phyloP scores from a whole-genome alignment of 2,113 vertebrate genomes.

The Actinemys pallida region DNA sequence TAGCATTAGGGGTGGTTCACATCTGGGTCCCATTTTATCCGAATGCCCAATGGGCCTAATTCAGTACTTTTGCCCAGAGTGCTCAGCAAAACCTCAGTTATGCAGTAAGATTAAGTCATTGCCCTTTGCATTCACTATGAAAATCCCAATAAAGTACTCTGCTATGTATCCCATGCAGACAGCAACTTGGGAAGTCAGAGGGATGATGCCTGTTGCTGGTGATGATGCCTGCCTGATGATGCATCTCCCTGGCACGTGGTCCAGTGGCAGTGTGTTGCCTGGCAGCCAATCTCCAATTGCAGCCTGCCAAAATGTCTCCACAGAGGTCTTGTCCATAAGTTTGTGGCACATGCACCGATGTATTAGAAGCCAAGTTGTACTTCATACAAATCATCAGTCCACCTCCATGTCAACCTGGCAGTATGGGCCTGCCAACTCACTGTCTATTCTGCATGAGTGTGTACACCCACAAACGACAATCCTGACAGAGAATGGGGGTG shows the following conservation, averaged over 20 bases:
- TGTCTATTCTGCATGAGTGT: background rate
- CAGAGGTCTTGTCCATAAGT: background rate
- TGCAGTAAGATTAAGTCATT: background rate
- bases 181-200: background rate
- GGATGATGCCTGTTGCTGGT: background rate
- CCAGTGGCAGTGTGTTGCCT: background rate
- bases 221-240: too few relatives aligned
- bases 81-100: background rate
- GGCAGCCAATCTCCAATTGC: background rate
- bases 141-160: background rate
- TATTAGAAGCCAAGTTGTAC: background rate
- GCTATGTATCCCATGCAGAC: background rate
- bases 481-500: background rate
- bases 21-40: background rate
- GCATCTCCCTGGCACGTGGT: background rate
- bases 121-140: background rate
- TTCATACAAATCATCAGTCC: background rate
- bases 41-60: background rate
- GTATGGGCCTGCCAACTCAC: background rate
- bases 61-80: fast-evolving
- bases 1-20: background rate
- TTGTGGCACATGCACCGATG: background rate
- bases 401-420: background rate
- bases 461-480: background rate
- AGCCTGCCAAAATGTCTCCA: background rate